Base-by-base conservation (phyloP, 1,140 invertebrate genomes). In the Maniola jurtina region DNA sequence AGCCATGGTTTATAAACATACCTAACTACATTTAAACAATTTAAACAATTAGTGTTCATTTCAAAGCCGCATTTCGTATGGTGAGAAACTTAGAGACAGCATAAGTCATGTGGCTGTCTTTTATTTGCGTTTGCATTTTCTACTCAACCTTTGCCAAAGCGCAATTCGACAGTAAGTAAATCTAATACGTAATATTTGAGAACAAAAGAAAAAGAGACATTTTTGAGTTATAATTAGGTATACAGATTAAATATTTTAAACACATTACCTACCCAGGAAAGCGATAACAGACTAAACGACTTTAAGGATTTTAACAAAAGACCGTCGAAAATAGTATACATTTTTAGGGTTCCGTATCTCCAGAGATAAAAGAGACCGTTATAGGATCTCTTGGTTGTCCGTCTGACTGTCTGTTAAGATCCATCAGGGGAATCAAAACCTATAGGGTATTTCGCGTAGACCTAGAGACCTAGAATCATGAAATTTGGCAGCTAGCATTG, bases 141-240 rank as follows among this genome's bases (percentile, higher is more conserved):
- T 15, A 36, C 11, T 13, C 64, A 34, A 60, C 25, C 6, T 55
- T 36, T 56, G 15, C 48, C 7, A 64, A 16, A 61, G 67, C 77
- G 52, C 76, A 83, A 58, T 72, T 78, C 10, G 77, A 77, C 34
- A 84, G 84, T 86, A 69, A 66, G 36, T 62, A 38, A 50, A 25
- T 25, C 25, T 63, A 25, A 48, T 36, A 42, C 40, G 38, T 7
- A 38, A 38, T 6, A 11, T 38, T 38, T 38, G 10, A 11, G 6
- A 38, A 38, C 7, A 38, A 38, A 38, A 38, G 0, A 6, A 38
- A 38, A 38, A 9, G 38, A 11, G 6, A 38, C 7, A 38, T 38
- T 9, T 38, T 38, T 11, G 38, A 38, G 38, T 11, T 11, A 9
- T 61, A 8, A 14, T 9, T 13, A 42, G 16, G 9, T 25, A 59